Evolutionary conservation across 2,113 vertebrate genomes (phyloP).

Genomic region (Saccopteryx leptura): DNA sequence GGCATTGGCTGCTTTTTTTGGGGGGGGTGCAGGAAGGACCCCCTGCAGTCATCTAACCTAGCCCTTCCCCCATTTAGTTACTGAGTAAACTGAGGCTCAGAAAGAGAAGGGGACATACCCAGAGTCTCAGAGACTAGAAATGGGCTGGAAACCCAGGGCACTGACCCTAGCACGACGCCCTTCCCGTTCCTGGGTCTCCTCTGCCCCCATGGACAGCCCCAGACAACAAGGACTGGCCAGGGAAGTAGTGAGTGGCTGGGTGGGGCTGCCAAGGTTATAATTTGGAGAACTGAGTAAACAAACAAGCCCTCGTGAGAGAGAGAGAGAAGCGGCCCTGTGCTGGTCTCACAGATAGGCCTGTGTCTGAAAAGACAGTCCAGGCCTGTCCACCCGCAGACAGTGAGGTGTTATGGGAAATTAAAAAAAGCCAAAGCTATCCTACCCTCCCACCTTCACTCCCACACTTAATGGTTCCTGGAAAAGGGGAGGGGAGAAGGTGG

Average conservation of each 20-base stretch:
- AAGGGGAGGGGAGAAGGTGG: not conserved
- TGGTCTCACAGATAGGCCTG: conserved; percentile 56
- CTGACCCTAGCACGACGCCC: not conserved
- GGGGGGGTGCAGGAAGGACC: not conserved
- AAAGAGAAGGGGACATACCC: not conserved
- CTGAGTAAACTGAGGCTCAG: not conserved
- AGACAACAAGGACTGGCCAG: not conserved
- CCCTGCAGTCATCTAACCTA: not conserved
- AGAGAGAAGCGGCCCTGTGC: conserved; percentile 47
- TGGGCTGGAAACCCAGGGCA: not conserved
- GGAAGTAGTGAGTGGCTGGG: conserved; percentile 31
- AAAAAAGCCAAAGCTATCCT: not conserved
- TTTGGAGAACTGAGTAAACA: conserved; percentile 79
- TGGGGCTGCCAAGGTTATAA: conserved; percentile 61
- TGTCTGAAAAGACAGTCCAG: conserved; percentile 41
- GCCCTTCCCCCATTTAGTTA: not conserved
- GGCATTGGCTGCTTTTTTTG: not conserved
- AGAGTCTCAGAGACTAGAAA: not conserved
- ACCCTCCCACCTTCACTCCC: not conserved
- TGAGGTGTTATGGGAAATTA: conserved; percentile 22
- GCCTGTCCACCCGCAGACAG: conserved; percentile 1
- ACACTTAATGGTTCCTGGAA: conserved; percentile 36
- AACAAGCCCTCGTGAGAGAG: conserved; percentile 18
- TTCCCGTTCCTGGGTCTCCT: not conserved
- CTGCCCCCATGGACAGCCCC: rapidly evolving